Percentiles rank a stretch among this genome's conserved stretches.
These are phyloP conservation scores for Magallana ariakensis DNA, from an alignment of 1,140 invertebrate genomes.

Conservation along the genomic window DNA sequence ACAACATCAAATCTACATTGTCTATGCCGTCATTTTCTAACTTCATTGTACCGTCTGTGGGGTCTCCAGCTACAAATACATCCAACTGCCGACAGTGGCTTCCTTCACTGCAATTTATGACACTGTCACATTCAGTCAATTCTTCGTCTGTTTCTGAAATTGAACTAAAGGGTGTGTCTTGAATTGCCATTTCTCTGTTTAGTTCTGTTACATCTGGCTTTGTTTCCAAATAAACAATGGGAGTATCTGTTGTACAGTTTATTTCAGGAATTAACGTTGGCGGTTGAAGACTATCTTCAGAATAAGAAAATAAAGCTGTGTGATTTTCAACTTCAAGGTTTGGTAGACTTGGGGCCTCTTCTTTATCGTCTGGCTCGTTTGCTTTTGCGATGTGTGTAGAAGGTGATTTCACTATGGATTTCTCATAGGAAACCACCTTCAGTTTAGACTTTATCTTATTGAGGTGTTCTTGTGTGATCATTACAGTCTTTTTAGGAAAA, in stretches of 20 bases:
- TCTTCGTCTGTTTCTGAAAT: background rate
- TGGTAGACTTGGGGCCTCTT: constrained; percentile 10
- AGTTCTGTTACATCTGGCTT: constrained; percentile 17
- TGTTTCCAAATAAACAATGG: constrained; percentile 15
- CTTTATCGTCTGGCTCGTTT: background rate
- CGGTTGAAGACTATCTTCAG: background rate
- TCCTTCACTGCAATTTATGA: background rate
- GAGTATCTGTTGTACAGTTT: background rate
- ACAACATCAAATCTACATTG: background rate
- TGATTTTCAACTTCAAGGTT: background rate
- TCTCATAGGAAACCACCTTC: background rate
- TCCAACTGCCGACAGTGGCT: background rate
- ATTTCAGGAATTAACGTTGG: background rate
- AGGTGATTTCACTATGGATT: background rate
- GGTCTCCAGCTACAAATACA: background rate
- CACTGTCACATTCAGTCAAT: background rate
- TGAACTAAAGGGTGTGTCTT: background rate
- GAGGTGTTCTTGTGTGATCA: background rate
- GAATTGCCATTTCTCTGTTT: background rate
- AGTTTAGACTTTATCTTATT: constrained; percentile 8
- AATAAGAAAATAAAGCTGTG: background rate
- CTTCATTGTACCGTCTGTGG: background rate
- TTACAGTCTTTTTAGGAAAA: background rate
- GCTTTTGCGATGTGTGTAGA: background rate
- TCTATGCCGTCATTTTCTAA: background rate